These are phyloP conservation scores for Branchinecta lindahli DNA, from an alignment of 1,140 invertebrate species.

Conservation along the genomic window DNA sequence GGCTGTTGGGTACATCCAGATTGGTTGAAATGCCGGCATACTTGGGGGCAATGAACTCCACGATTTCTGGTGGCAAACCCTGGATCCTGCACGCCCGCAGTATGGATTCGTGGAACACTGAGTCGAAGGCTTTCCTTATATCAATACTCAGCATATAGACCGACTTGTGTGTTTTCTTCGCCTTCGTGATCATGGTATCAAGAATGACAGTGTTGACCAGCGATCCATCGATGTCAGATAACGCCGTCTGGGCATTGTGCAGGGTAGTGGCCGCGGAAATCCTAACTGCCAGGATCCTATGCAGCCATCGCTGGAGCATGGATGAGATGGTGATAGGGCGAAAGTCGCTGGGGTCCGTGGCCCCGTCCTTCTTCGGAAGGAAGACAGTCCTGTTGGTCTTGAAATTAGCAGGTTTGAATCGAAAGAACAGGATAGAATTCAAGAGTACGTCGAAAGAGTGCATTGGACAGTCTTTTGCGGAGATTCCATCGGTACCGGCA, in stretches of 20 bases:
- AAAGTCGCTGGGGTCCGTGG: too few species aligned
- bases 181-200: conserved; percentile 23
- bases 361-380: too few species aligned
- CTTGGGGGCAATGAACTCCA: conserved; percentile 22
- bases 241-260: conserved; percentile 31
- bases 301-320: too few species aligned
- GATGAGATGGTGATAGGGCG: too few species aligned
- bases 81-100: conserved; percentile 12
- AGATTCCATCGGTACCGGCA: too few species aligned
- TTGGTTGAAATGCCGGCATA: conserved; percentile 20
- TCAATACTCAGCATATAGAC: conserved; percentile 22
- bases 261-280: too few species aligned
- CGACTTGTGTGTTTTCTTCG: conserved; percentile 14
- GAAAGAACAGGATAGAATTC: too few species aligned
- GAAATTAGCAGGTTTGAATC: too few species aligned
- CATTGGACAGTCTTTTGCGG: too few species aligned
- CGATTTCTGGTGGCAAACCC: neutral
- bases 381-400: too few species aligned
- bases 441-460: too few species aligned
- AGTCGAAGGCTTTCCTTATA: neutral
- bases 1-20: conserved; percentile 18
- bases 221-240: conserved; percentile 28
- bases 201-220: conserved; percentile 31
- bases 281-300: too few species aligned
- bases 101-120: conserved; percentile 21